A percentile compares a stretch with the other conserved stretches of the same genome.
phyloP scores from a whole-genome alignment of 2,113 vertebrate genomes.

The Cariama cristata region DNA sequence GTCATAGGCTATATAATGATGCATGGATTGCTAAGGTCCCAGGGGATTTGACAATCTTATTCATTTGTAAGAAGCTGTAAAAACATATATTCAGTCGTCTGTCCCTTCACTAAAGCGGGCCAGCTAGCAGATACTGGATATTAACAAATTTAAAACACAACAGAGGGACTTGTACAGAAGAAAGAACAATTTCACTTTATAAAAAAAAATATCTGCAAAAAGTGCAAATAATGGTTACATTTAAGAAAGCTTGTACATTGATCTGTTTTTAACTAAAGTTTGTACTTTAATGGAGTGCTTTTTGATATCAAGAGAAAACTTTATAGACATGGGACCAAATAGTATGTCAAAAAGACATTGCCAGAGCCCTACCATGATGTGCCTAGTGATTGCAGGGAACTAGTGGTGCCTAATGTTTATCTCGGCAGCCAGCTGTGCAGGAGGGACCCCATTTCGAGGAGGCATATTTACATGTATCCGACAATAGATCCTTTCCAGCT shows the following conservation, averaged over 20 bases:
- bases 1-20: background rate
- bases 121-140: background rate
- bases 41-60: background rate
- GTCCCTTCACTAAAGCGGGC: background rate
- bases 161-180: background rate
- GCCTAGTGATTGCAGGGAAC: background rate
- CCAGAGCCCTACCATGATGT: background rate
- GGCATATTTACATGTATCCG: background rate
- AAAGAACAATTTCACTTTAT: background rate
- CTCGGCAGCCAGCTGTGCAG: background rate
- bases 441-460: background rate
- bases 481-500: constrained; percentile 3
- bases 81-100: background rate
- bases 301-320: background rate
- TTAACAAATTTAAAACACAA: background rate
- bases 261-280: background rate
- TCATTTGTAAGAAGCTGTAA: background rate
- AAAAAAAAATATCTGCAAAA: background rate
- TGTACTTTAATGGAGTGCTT: background rate
- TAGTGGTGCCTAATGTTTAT: background rate
- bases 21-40: background rate
- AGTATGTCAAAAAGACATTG: background rate
- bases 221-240: background rate
- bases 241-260: background rate
- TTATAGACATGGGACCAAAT: background rate